These are phyloP conservation scores for Neomorphus geoffroyi DNA, from an alignment of 2,797 vertebrate genomes.

Conservation along the genomic window DNA sequence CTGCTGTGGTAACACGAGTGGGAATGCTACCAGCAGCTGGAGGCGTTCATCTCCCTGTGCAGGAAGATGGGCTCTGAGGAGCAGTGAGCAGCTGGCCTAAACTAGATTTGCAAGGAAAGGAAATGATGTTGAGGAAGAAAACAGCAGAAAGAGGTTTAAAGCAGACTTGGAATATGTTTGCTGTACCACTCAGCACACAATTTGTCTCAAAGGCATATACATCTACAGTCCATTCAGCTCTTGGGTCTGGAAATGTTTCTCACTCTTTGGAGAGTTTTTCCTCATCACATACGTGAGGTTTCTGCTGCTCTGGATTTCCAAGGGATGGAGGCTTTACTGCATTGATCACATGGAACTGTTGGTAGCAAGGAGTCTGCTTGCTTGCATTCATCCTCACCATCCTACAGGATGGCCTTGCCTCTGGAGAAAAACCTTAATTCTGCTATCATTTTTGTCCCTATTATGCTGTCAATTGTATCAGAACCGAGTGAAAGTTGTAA, in stretches of 20 bases:
- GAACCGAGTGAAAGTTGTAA: neutral
- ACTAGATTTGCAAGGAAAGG: neutral
- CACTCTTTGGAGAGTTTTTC: neutral
- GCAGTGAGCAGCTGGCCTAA: neutral
- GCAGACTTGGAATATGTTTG: neutral
- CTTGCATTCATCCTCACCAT: neutral
- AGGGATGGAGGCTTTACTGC: neutral
- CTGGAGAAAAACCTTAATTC: neutral
- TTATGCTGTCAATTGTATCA: neutral
- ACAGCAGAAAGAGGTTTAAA: neutral
- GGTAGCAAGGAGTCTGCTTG: neutral
- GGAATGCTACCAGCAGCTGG: conserved; percentile 15
- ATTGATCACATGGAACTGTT: neutral
- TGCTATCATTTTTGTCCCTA: neutral
- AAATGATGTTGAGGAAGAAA: neutral
- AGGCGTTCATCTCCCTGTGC: neutral
- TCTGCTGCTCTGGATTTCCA: neutral
- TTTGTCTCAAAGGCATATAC: neutral
- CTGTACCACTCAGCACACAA: fast-evolving
- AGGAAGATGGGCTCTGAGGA: neutral
- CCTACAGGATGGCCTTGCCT: neutral
- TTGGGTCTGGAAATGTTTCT: neutral
- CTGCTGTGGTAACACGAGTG: conserved; percentile 27
- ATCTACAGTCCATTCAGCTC: fast-evolving
- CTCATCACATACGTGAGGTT: neutral